Conservation (phyloP, 2,113 vertebrate species). For the Erythrocercus mccallii region DNA sequence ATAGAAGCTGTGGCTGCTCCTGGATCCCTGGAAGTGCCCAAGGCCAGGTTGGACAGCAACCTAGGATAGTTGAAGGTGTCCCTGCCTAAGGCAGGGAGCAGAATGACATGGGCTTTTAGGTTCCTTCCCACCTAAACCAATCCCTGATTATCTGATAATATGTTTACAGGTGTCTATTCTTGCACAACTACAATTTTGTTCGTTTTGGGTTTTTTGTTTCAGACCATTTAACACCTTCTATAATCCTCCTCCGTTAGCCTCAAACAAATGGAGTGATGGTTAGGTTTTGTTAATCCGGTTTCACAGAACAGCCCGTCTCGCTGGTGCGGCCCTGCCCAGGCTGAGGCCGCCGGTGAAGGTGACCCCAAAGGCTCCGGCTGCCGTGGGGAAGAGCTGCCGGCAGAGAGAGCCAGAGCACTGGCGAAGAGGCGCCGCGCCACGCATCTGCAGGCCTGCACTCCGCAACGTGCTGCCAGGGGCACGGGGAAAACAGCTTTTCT, state of each 20-base stretch:
- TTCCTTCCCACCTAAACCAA: not conserved
- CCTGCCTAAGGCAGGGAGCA: not conserved
- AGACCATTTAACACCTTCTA: rapidly evolving
- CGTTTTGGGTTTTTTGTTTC: not conserved
- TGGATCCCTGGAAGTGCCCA: not conserved
- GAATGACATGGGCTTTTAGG: not conserved
- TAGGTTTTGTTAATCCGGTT: rapidly evolving
- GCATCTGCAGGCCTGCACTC: not conserved
- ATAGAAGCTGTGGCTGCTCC: not conserved
- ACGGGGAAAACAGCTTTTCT: not conserved
- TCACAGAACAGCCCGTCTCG: rapidly evolving
- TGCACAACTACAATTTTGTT: not conserved
- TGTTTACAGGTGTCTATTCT: not conserved
- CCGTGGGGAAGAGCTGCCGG: not conserved
- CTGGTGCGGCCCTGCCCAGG: rapidly evolving
- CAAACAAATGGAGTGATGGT: rapidly evolving
- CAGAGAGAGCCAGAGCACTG: constrained; percentile 23
- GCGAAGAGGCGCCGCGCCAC: rapidly evolving
- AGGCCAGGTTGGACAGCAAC: rapidly evolving
- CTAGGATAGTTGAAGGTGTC: too few relatives aligned
- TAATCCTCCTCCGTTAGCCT: not conserved
- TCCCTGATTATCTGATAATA: not conserved
- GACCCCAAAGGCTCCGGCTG: not conserved
- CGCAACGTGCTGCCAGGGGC: rapidly evolving
- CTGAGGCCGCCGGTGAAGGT: not conserved